Conservation (phyloP, 2,113 vertebrate genomes). For the Tichodroma muraria region DNA sequence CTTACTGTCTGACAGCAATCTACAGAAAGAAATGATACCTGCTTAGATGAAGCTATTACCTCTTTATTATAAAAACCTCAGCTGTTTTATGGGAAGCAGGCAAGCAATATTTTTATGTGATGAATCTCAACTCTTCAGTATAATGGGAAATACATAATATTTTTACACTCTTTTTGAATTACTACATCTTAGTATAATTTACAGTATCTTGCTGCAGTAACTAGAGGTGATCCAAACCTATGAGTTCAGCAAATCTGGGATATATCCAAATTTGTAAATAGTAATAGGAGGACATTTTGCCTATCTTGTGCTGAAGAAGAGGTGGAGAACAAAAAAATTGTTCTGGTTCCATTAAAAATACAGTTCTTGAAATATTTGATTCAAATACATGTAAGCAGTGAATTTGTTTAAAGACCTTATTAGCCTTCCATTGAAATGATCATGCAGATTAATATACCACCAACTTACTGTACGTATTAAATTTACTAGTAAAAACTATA, state of each 20-base stretch:
- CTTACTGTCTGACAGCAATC: not conserved
- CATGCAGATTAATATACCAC: not conserved
- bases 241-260: not conserved
- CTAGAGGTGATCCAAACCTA: not conserved
- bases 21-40: not conserved
- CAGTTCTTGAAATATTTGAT: not conserved
- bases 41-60: not conserved
- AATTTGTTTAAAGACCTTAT: not conserved
- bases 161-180: not conserved
- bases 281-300: not conserved
- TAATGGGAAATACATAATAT: not conserved
- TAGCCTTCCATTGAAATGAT: not conserved
- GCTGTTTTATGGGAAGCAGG: not conserved
- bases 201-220: not conserved
- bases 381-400: not conserved
- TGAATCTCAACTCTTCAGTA: not conserved
- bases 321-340: not conserved
- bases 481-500: not conserved
- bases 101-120: not conserved
- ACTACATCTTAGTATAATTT: not conserved
- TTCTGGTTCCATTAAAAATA: not conserved
- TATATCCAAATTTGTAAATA: not conserved
- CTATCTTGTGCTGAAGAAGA: not conserved
- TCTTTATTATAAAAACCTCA: not conserved
- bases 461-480: not conserved